Base-by-base conservation (phyloP, 2,797 vertebrate species). In the Poeciliopsis gracilis region DNA sequence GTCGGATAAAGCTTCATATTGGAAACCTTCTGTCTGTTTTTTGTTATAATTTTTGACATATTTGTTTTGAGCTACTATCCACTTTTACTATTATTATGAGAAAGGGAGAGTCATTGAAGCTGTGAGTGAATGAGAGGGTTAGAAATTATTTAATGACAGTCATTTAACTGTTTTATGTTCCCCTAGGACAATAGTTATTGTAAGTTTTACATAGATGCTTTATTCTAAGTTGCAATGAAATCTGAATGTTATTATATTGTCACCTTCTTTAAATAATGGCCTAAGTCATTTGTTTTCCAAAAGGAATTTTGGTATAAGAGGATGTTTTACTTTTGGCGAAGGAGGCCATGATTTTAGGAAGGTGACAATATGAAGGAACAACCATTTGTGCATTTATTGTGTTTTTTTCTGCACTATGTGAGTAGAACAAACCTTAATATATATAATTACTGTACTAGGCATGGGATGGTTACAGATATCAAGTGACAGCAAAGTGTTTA, bases 61-160 rank as follows among this genome's bases (percentile, higher is more conserved):
- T 82, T 43, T 75, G 45, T 57, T 43, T 7, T 41, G 53, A 81
- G 45, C 13, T 33, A 28, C 36, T 70, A 25, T 53, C 25, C 8
- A 53, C 4, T 59, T 59, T 59, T 30, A 15, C 16, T 30, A 59
- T n/a, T 70, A 41, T n/a, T 30, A 51, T 55, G 53, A 67, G 36
- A 45, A 71, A 72, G 16, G 0, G 28, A 51, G 46, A 57, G 45
- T 81, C 53, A 72, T 73, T 86, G 80, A 75, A 79, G 86, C 79
- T 72, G 80, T 83, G 77, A 74, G 53, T 76, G 75, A 67, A 67
- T 51, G 73, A 78, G 36, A 13, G 23, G 61, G 38, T 38, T 5
- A n/a, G 15, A 72, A 12, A 55, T 77, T 59, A 83, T 83, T 78
- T 80, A 77, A 86, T 77, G 71, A 57, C 38, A 73, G 61, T 74